These are phyloP conservation scores for Emydura subglobosa DNA, from an alignment of 2,113 vertebrate genomes.

Conservation along the genomic window DNA sequence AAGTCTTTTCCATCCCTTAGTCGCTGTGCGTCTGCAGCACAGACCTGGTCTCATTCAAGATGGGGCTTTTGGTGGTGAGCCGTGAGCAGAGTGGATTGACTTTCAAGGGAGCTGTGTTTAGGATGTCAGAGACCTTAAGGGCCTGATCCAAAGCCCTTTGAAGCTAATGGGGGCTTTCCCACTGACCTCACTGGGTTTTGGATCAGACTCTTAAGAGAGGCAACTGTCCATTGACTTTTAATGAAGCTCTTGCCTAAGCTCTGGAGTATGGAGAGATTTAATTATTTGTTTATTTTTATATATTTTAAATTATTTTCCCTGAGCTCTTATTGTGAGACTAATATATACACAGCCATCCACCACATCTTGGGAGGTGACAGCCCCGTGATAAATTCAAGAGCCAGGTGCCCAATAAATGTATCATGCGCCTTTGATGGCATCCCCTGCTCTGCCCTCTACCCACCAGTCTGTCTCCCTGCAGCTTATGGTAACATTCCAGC, in stretches of 20 bases:
- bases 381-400: accelerated
- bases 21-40: background rate
- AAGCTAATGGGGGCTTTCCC: background rate
- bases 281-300: background rate
- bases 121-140: background rate
- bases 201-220: background rate
- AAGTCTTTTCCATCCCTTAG: background rate
- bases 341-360: background rate
- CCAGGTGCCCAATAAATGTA: background rate
- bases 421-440: accelerated
- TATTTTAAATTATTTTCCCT: background rate
- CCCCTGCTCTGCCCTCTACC: background rate
- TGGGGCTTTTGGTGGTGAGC: background rate
- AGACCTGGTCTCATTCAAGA: background rate
- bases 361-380: background rate
- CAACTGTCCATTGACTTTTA: background rate
- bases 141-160: background rate
- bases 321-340: background rate
- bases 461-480: background rate
- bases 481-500: accelerated
- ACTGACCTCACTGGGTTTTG: background rate
- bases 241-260: background rate
- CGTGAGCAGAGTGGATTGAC: background rate
- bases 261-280: conserved; percentile 1
- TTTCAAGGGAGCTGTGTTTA: accelerated